Evolutionary conservation across 2,797 vertebrate species (phyloP).

Genomic region (Phataginus tetradactyla): DNA sequence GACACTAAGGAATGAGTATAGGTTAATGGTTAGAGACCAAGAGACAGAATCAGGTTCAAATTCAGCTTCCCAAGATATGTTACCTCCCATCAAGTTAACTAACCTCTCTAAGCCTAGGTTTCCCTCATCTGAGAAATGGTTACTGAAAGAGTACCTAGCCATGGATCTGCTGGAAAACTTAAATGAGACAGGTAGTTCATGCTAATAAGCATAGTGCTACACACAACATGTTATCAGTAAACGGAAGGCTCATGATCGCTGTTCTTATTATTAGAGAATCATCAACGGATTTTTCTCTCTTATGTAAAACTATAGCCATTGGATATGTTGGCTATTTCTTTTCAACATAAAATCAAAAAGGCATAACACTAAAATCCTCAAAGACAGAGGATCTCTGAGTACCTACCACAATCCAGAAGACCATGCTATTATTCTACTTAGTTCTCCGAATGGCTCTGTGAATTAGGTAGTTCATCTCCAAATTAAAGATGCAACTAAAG

Average conservation of each 20-base stretch:
- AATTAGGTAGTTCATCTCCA: not conserved
- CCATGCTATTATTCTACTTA: not conserved
- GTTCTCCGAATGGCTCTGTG: not conserved
- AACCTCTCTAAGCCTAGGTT: not conserved
- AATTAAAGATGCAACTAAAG: not conserved
- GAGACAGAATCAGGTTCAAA: not conserved
- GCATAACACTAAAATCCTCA: not conserved
- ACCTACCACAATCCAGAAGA: not conserved
- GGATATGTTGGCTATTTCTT: conserved; percentile 22
- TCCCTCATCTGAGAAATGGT: not conserved
- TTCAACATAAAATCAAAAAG: not conserved
- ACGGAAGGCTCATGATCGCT: not conserved
- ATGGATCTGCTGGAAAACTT: not conserved
- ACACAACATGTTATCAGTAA: not conserved
- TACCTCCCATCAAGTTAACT: not conserved
- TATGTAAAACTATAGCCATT: not conserved
- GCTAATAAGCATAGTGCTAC: not conserved
- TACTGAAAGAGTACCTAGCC: not conserved
- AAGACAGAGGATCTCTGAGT: not conserved
- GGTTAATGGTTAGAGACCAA: not conserved
- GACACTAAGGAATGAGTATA: not conserved
- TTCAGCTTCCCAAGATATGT: not conserved
- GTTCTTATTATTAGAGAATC: not conserved
- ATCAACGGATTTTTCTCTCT: not conserved
- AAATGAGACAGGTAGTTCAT: not conserved